A percentile compares a stretch with the other conserved stretches of the same genome.
Conservation (phyloP, 35 echinoderm and acorn worm species). For the Patiria miniata region DNA sequence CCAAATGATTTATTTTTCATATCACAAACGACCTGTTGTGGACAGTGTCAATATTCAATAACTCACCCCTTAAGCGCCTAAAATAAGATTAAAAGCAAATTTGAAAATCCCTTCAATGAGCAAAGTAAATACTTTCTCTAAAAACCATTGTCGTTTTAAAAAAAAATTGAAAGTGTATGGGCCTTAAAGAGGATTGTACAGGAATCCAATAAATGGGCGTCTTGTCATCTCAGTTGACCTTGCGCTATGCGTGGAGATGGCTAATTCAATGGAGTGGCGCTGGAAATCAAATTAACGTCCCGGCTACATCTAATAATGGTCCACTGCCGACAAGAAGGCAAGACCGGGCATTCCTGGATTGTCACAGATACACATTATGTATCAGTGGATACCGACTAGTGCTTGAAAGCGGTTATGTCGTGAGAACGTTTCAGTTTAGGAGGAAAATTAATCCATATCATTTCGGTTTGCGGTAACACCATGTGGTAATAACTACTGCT, state of each 20-base stretch:
- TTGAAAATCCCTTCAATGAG: neutral
- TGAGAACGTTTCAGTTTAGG: too few species aligned
- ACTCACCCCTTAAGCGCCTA: neutral
- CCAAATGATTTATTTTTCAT: too few species aligned
- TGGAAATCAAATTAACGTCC: neutral
- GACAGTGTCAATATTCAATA: neutral
- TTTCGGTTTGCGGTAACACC: too few species aligned
- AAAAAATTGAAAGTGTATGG: too few species aligned
- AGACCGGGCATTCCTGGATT: neutral
- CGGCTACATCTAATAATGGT: constrained; percentile 22
- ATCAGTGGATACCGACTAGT: too few species aligned
- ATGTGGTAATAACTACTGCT: too few species aligned
- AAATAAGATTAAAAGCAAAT: neutral
- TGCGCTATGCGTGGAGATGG: neutral
- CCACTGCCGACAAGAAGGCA: constrained; percentile 5
- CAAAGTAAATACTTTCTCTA: too few species aligned
- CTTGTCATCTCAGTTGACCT: neutral
- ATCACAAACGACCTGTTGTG: neutral
- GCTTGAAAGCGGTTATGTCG: too few species aligned
- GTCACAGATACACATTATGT: neutral
- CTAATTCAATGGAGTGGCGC: constrained; percentile 17
- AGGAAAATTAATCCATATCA: too few species aligned
- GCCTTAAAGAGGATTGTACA: neutral
- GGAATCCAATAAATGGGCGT: neutral
- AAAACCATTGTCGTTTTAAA: too few species aligned